Conservation (phyloP, 1,140 invertebrate genomes). For the Chionoecetes opilio region DNA sequence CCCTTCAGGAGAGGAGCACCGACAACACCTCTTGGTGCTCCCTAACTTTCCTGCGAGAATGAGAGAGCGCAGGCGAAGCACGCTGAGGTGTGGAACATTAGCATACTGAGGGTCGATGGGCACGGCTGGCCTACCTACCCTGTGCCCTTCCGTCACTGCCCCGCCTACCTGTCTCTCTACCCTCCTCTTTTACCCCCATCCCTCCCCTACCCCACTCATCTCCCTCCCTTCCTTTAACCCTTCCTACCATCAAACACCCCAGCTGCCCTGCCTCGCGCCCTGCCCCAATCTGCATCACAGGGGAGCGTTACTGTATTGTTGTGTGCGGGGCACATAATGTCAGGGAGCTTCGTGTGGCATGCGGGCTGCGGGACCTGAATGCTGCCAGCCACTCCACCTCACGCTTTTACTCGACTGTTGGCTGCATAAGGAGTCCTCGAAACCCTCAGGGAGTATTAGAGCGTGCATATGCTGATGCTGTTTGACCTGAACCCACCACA, state of each 20-base stretch:
- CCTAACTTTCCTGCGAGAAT: background rate
- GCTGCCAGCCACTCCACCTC: background rate
- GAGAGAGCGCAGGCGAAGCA: slow-evolving; percentile 43
- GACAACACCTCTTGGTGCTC: background rate
- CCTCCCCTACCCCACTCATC: background rate
- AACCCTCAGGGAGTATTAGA: background rate
- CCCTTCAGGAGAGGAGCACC: background rate
- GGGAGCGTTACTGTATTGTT: slow-evolving; percentile 65
- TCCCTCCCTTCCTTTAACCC: slow-evolving; percentile 23
- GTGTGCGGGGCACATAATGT: background rate
- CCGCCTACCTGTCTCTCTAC: slow-evolving; percentile 58
- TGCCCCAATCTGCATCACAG: slow-evolving; percentile 66
- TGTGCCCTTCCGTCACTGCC: background rate
- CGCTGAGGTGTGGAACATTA: slow-evolving; percentile 61
- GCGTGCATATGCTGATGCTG: background rate
- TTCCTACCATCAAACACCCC: background rate
- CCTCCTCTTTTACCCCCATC: background rate
- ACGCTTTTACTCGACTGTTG: background rate
- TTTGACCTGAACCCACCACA: background rate
- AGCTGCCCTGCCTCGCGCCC: slow-evolving; percentile 53
- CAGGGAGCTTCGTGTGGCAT: slow-evolving; percentile 15
- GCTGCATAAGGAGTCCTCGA: background rate
- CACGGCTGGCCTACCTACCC: slow-evolving; percentile 9
- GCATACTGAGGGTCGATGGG: slow-evolving; percentile 67
- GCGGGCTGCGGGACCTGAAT: slow-evolving; percentile 34